Evolutionary conservation across 2,113 vertebrate species (phyloP).

Genomic region (Bos indicus): DNA sequence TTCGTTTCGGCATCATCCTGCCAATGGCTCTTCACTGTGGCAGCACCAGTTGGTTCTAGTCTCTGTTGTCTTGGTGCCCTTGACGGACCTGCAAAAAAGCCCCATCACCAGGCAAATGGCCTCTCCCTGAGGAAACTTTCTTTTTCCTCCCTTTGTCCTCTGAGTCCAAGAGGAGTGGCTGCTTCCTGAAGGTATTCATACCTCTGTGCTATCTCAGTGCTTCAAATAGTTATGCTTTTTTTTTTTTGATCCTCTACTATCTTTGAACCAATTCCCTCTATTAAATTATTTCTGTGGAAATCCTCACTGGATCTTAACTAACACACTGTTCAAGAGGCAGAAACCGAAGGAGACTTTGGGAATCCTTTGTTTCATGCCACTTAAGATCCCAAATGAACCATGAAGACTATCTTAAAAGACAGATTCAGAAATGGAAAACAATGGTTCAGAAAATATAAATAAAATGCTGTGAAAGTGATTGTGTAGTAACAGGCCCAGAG

Average conservation of each 20-base stretch:
- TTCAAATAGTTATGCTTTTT: background rate
- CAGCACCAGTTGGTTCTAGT: background rate
- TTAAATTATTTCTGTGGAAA: background rate
- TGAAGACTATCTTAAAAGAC: background rate
- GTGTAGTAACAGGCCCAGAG: background rate
- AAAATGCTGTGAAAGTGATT: background rate
- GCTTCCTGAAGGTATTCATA: background rate
- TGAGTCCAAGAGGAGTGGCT: too few relatives aligned
- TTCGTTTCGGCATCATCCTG: background rate
- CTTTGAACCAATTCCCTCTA: background rate
- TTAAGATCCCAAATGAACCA: background rate
- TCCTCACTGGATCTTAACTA: background rate
- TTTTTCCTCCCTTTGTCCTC: background rate
- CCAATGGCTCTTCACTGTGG: background rate
- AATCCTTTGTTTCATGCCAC: background rate
- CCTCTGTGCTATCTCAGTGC: background rate
- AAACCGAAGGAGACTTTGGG: background rate
- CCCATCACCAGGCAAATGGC: background rate
- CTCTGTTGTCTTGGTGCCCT: background rate
- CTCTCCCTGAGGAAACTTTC: background rate
- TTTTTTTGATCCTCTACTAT: background rate
- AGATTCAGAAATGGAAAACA: background rate
- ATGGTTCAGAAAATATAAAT: background rate
- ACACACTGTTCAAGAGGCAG: background rate
- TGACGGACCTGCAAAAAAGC: background rate